Base-by-base conservation (phyloP, 2,113 vertebrate genomes). In the Nansenia antarctica region DNA sequence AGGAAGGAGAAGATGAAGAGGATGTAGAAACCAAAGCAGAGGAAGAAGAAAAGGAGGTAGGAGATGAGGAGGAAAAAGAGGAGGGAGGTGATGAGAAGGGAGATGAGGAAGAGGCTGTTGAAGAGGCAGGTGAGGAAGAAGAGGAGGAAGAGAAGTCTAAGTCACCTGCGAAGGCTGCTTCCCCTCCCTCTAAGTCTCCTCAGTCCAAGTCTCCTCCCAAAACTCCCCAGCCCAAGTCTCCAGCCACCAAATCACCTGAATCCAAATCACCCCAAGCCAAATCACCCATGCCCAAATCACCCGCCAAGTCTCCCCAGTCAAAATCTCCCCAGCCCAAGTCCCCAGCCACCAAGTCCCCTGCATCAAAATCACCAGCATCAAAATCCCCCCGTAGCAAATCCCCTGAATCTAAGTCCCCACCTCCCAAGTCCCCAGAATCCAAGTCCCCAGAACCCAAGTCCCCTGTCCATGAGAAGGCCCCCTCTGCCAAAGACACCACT, bases 401-500 rank as follows among this genome's bases (percentile, higher is more conserved):
- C 14, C 86, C 85, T 1, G 74, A 61, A 0, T 65, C 54, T 0
- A 90, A 92, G 0, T 92, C 91, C 0, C 89, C 88, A 0, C 30
- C 3, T 6, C 62, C 85, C 14, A 85, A 88, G 69, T 88, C 88
- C 22, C 86, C 87, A 32, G 60, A 27, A 0, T 67, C 60, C 0
- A 90, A 91, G 0, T 90, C n/a, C 84, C n/a, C n/a, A n/a, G n/a
- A n/a, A 72, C 65, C 55, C 0, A 89, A 91, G 1, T 91, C 91
- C 0, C 88, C 90, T 0, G 52, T 9, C 2, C 64, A 90, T 30
- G 78, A 80, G 52, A 60, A 37, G 0, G 37, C 9, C 0, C n/a
- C n/a, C n/a, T n/a, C n/a, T n/a, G n/a, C 66, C 62, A 69, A 88
- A 87, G 72, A 82, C 26, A 53, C 71, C 27, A 64, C 79, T 0